phyloP scores from a whole-genome alignment of 2,113 vertebrate species.

The Scophthalmus maximus region DNA sequence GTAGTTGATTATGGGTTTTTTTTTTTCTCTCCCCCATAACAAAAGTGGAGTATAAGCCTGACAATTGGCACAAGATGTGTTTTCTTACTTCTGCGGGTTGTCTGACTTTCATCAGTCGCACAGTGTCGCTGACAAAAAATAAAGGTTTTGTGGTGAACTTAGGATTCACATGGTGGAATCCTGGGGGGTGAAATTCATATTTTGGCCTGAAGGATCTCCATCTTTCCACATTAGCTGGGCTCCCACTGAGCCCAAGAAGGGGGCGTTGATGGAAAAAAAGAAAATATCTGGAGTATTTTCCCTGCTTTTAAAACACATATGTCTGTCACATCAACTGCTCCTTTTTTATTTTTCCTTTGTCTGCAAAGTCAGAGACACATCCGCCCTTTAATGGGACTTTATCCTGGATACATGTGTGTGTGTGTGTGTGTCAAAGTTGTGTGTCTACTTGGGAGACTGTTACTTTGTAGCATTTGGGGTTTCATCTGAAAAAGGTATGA shows the following conservation, averaged over 20 bases:
- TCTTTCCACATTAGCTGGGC: slow-evolving; percentile 81
- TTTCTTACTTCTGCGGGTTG: neutral
- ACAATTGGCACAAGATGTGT: neutral
- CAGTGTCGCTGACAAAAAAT: neutral
- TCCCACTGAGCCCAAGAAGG: slow-evolving; percentile 71
- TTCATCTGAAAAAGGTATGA: too few species aligned
- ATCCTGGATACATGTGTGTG: neutral
- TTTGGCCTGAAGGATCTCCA: slow-evolving; percentile 65
- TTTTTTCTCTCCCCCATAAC: slow-evolving; percentile 46
- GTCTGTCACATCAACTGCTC: slow-evolving; percentile 65
- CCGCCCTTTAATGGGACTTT: slow-evolving; percentile 3
- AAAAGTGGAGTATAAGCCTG: neutral
- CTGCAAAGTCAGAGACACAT: slow-evolving; percentile 13
- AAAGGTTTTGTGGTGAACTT: slow-evolving; percentile 8
- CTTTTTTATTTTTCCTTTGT: slow-evolving; percentile 45
- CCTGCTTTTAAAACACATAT: slow-evolving; percentile 65
- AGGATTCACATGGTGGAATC: slow-evolving; percentile 33
- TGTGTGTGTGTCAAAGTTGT: slow-evolving; percentile 7
- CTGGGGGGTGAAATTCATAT: slow-evolving; percentile 56
- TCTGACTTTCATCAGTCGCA: neutral
- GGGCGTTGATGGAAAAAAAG: slow-evolving; percentile 75
- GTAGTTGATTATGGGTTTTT: neutral
- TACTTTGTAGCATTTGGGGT: slow-evolving; percentile 1
- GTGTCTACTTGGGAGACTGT: neutral
- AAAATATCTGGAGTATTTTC: slow-evolving; percentile 51